phyloP scores from a whole-genome alignment of 2,113 vertebrate genomes.

The Ranitomeya imitator region DNA sequence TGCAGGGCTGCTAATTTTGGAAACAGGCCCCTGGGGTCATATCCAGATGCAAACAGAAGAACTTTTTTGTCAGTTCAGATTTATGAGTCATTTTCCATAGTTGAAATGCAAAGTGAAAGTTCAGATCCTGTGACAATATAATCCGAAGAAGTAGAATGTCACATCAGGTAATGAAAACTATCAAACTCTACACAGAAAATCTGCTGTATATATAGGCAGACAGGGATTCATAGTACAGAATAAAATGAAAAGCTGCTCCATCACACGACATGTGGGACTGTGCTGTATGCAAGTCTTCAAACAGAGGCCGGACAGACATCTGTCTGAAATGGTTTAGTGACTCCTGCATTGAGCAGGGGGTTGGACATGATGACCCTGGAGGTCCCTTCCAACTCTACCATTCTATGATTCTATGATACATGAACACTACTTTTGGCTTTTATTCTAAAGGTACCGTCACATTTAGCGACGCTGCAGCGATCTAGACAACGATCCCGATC shows the following conservation, averaged over 20 bases:
- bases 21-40: slow-evolving; percentile 14
- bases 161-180: slow-evolving; percentile 29
- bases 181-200: background rate
- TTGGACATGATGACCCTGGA: too few species aligned
- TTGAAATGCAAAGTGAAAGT: slow-evolving; percentile 23
- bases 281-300: background rate
- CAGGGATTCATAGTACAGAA: background rate
- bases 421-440: too few species aligned
- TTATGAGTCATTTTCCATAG: slow-evolving; percentile 33
- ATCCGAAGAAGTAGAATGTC: background rate
- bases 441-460: too few species aligned
- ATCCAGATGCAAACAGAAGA: slow-evolving; percentile 28
- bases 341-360: too few species aligned
- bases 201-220: background rate
- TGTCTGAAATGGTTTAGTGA: too few species aligned
- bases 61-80: slow-evolving; percentile 15
- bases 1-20: slow-evolving; percentile 5
- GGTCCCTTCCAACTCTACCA: too few species aligned
- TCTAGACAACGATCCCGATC: too few species aligned
- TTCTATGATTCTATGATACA: too few species aligned
- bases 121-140: slow-evolving; percentile 12
- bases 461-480: too few species aligned
- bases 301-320: too few species aligned
- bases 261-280: background rate
- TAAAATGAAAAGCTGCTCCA: background rate